Conservation (phyloP, 2,888 invertebrate species). For the Prosapia bicincta region DNA sequence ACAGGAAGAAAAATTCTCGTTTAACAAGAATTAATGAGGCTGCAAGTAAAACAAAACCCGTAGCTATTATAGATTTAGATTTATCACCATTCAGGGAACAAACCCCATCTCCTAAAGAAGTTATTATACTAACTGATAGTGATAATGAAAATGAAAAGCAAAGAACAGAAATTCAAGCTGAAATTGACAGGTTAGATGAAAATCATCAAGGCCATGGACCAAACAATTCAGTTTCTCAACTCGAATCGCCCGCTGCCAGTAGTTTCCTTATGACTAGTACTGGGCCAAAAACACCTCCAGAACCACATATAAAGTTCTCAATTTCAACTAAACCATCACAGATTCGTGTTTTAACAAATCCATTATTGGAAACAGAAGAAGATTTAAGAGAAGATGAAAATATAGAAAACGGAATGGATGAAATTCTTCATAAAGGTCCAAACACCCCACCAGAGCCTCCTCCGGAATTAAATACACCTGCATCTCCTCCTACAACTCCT, state of each 20-base stretch:
- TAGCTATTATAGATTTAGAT: conserved; percentile 82
- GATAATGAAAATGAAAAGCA: conserved; percentile 30
- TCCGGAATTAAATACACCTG: conserved; percentile 39
- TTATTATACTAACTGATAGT: conserved; percentile 81
- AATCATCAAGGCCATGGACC: conserved; percentile 26
- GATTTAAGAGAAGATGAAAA: conserved; percentile 43
- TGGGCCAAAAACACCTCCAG: conserved; percentile 73
- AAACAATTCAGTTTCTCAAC: conserved; percentile 31
- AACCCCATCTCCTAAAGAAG: conserved; percentile 73
- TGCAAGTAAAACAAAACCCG: conserved; percentile 61
- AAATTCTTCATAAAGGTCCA: conserved; percentile 57
- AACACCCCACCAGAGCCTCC: conserved; percentile 69
- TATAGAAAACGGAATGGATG: conserved; percentile 36
- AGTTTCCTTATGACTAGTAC: conserved; percentile 46
- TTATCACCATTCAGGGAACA: conserved; percentile 81
- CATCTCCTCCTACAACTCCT: conserved; percentile 64
- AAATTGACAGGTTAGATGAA: conserved; percentile 28
- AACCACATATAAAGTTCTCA: conserved; percentile 66
- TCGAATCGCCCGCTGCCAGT: conserved; percentile 39
- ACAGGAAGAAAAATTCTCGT: conserved; percentile 28
- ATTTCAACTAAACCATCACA: conserved; percentile 53
- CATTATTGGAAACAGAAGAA: conserved; percentile 52
- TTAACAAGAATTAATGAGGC: conserved; percentile 42
- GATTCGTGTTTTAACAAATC: conserved; percentile 55
- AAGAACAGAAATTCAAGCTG: conserved; percentile 22